Base-by-base conservation (phyloP, 1,140 invertebrate genomes). In the Epicauta chinensis region DNA sequence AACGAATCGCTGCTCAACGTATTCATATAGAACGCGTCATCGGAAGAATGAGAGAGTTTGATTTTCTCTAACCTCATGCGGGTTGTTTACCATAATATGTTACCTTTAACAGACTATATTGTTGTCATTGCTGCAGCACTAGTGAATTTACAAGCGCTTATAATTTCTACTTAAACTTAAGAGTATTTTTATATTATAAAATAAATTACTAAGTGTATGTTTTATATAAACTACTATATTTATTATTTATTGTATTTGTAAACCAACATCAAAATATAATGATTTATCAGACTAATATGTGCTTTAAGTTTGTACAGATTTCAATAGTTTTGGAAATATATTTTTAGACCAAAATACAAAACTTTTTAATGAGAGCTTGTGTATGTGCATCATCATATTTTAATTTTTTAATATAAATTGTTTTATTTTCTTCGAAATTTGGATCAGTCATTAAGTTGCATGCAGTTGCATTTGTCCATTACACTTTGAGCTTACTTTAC, bases 391-490 rank as follows among this genome's bases (percentile, higher is more conserved):
- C 47, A 38, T 49, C 35, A 3, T 23, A 29, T 14, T 51, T 46
- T 10, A 56, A 2, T 2, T 17, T 35, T 17, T 51, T 31, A 32
- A 47, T 34, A 54, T 46, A 54, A 44, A 55, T 46, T 42, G 55
- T 53, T 42, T 43, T 49, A 35, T 23, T 56, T 49, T 31, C 15
- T 51, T 61, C 59, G 53, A 63, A 63, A 49, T 52, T 34, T 16
- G 57, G 54, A 49, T 56, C 47, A 5, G 61, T 65, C 16, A 73
- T 50, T 34, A 66, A 69, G n/a, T n/a, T 72, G 75, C 76, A 61
- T 75, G 75, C n/a, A 75, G 58, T 51, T 75, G 72, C 16, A 76
- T 71, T 56, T 76, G 73, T 7, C 71, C 73, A 57, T 69, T 68
- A 39, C 69, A 73, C 49, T 73, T 75, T 0, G 62, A 61, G 1